A percentile compares a stretch with the other conserved stretches of the same genome.
Conservation (phyloP, 2,113 vertebrate species). For the Mellivora capensis region DNA sequence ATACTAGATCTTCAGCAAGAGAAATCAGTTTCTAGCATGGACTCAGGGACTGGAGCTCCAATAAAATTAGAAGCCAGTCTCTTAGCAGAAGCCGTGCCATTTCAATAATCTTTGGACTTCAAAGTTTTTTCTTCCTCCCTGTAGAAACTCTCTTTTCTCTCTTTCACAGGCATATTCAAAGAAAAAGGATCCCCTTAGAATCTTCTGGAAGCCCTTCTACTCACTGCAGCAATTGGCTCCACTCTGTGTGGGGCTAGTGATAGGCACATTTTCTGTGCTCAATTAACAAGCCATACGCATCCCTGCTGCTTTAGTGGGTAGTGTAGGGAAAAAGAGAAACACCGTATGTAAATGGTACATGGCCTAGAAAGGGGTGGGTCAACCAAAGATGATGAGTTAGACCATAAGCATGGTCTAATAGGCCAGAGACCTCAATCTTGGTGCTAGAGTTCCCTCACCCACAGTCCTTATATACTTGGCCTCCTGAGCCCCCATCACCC, state of each 20-base stretch:
- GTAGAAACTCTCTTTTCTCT: neutral
- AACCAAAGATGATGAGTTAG: neutral
- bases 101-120: neutral
- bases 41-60: neutral
- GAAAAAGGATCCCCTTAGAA: neutral
- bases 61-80: constrained; percentile 34
- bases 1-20: neutral
- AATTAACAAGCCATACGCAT: neutral
- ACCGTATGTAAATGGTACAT: neutral
- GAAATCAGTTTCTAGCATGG: neutral
- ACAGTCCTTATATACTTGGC: neutral
- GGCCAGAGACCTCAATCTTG: neutral
- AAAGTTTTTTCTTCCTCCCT: neutral
- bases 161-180: neutral
- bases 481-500: too few relatives aligned
- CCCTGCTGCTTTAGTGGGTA: neutral
- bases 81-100: neutral
- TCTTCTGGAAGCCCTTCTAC: neutral
- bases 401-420: neutral
- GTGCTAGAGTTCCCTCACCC: neutral
- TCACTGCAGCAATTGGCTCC: neutral
- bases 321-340: neutral
- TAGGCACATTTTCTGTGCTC: neutral
- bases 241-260: neutral
- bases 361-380: neutral